Conservation (phyloP, 2,888 invertebrate genomes). For the Diabrotica balteata region DNA sequence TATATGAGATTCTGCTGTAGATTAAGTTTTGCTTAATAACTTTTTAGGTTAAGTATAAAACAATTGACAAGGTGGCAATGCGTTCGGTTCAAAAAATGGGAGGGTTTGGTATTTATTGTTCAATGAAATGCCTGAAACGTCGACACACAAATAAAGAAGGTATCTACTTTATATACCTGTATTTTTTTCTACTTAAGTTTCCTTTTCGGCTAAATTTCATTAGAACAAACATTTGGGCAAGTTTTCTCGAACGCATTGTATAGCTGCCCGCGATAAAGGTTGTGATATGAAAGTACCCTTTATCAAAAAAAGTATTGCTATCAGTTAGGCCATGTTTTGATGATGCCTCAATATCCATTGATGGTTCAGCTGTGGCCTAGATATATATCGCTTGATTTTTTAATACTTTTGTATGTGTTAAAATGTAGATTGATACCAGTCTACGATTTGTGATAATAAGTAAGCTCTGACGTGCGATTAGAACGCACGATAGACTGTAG, state of each 20-base stretch:
- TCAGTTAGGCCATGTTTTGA: slow-evolving; percentile 3
- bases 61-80: not conserved
- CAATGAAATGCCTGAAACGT: too few species aligned
- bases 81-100: not conserved
- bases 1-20: slow-evolving; percentile 8
- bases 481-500: slow-evolving; percentile 55
- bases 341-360: slow-evolving; percentile 35
- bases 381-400: slow-evolving; percentile 56
- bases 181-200: too few species aligned
- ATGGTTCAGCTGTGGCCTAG: slow-evolving; percentile 49
- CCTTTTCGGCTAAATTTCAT: too few species aligned
- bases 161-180: too few species aligned
- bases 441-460: slow-evolving; percentile 54
- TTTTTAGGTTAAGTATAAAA: not conserved
- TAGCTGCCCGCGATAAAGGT: too few species aligned
- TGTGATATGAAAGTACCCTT: not conserved
- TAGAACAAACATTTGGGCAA: too few species aligned
- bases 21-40: slow-evolving; percentile 3
- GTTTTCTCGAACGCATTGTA: too few species aligned
- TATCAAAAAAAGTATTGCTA: not conserved
- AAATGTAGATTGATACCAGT: slow-evolving; percentile 50
- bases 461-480: slow-evolving; percentile 53
- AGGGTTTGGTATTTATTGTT: not conserved
- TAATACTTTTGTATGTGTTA: slow-evolving; percentile 59
- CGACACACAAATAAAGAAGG: too few species aligned